Evolutionary conservation across 2,113 vertebrate genomes (phyloP).

Genomic region (Vulpes vulpes): DNA sequence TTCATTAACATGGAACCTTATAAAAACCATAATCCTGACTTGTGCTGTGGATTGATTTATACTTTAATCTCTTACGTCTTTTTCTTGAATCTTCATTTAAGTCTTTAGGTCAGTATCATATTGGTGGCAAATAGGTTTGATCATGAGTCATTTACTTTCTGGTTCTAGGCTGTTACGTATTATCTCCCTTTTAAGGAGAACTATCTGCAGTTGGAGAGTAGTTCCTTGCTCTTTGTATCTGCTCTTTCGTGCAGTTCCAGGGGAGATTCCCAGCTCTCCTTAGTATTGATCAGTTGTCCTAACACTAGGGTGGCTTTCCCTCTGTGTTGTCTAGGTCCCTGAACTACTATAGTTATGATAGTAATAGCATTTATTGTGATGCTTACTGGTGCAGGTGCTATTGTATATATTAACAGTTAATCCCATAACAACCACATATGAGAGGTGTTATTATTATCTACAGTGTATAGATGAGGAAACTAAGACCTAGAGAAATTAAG

Average conservation of each 20-base stretch:
- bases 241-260: neutral
- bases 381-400: neutral
- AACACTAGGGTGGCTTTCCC: neutral
- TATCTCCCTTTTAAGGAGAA: slow-evolving; percentile 1
- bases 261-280: neutral
- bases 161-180: neutral
- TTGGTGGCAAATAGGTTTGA: neutral
- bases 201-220: neutral
- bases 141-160: neutral
- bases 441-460: neutral
- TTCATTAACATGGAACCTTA: slow-evolving; percentile 27
- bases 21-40: neutral
- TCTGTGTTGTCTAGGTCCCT: neutral
- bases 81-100: slow-evolving; percentile 48
- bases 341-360: neutral
- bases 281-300: neutral
- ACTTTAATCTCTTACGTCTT: neutral
- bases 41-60: neutral
- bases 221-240: slow-evolving; percentile 37
- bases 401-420: neutral
- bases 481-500: neutral
- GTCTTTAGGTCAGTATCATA: neutral
- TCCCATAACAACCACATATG: neutral
- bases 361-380: neutral
- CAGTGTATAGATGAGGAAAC: neutral